Base-by-base conservation (phyloP, 2,888 invertebrate species). In the Drosophila borborema region DNA sequence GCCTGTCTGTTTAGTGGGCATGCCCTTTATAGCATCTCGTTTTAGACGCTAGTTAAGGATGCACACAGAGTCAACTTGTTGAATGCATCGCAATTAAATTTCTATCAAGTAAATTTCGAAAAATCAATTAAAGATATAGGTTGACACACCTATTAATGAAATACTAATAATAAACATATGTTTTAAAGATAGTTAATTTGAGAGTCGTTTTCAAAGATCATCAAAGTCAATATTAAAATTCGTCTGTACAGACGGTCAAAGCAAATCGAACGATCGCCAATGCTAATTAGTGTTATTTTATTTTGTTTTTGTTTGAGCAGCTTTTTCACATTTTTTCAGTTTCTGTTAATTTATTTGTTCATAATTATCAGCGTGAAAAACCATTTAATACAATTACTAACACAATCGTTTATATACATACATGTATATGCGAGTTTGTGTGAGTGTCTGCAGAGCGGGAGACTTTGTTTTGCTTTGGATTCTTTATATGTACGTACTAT, bases 401-500 rank as follows among this genome's bases (percentile, higher is more conserved):
- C 51, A 14, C 38, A 28, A 31, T 23, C 34, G 23, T 36, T 9
- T 53, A 14, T 38, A 36, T n/a, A 16, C 2, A 7, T 51, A n/a
- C n/a, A 14, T 20, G 2, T 2, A 14, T 14, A 46, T 67, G 61
- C 58, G 70, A 9, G n/a, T 41, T n/a, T 20, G 34, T 58, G 43
- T 18, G 49, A 41, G 48, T 63, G 62, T 62, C 71, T 76, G 84
- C 66, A 69, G 68, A 69, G 66, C 72, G 60, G 28, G 41, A 49
- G 75, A 67, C 70, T 79, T 87, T 87, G 83, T 88, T 88, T 87
- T 82, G 83, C 73, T 70, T 70, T 66, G n/a, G 54, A 58, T 56
- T 82, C 48, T 48, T 61, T 40, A 58, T 69, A 65, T 34, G 31
- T 56, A 65, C 43, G 31, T 56, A 54, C 28, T 59, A 38, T 20